Base-by-base conservation (phyloP, 2,797 vertebrate genomes). In the Karalla daura region DNA sequence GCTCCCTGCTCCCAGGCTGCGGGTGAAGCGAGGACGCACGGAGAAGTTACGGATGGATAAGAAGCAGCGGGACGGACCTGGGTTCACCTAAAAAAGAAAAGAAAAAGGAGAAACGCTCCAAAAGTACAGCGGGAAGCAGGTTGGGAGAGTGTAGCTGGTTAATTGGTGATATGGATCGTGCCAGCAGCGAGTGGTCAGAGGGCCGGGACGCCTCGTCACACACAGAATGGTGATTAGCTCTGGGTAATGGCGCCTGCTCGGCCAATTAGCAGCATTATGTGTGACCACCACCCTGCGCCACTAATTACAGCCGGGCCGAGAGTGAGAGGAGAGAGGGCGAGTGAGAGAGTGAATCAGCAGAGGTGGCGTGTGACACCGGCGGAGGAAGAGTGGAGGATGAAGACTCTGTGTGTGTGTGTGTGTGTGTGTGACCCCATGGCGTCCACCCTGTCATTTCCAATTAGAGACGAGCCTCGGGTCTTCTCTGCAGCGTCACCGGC, bases 211-310 rank as follows among this genome's bases (percentile, higher is more conserved):
- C 82, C 77, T 84, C 58, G 76, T 84, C 79, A 81, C 81, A 79
- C 84, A 78, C 84, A 85, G 83, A 86, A 89, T 76, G 76, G 83
- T 85, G 89, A 90, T 91, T 91, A 90, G 86, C 82, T 82, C 78
- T 76, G 86, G 82, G 83, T 90, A 89, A 91, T 90, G 86, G 85
- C 52, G 86, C 89, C 83, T 89, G 91, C 83, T 80, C 87, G 81
- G 63, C 81, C 89, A 91, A 92, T 92, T 91, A 90, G 87, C 69
- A 30, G 80, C 74, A 85, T 89, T 89, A 89, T 85, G 76, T 87
- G 89, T 80, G 88, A 88, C 86, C 86, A 87, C 80, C 83, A 86
- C 78, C 81, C 88, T 76, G 74, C 78, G 75, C 84, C 71, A 67
- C 86, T 88, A 91, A 92, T 92, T 91, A 91, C 77, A 86, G 77